Conservation (phyloP, 1,140 invertebrate genomes). For the Diorhabda carinulata region DNA sequence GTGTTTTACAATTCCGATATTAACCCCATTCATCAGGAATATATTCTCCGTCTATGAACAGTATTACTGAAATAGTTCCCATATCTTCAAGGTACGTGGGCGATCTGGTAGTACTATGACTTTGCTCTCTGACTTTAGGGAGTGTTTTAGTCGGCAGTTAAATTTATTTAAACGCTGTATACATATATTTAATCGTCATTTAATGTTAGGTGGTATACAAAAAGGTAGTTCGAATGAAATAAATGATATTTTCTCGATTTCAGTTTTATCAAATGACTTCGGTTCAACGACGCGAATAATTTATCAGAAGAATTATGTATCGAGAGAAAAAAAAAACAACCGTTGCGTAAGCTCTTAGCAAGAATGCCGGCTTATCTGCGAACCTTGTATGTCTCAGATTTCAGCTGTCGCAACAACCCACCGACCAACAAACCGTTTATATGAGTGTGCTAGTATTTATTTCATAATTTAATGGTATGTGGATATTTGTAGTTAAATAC, state of each 20-base stretch:
- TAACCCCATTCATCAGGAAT: neutral
- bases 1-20: no score
- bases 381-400: no score
- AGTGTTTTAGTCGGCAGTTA: slow-evolving; percentile 18
- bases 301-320: no score
- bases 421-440: neutral
- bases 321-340: no score
- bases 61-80: neutral
- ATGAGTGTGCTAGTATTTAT: neutral
- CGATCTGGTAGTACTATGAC: slow-evolving; percentile 25
- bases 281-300: no score
- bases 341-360: no score
- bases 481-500: neutral
- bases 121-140: slow-evolving; percentile 25
- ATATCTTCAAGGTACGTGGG: slow-evolving; percentile 20
- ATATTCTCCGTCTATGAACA: neutral
- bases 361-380: no score
- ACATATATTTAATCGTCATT: neutral
- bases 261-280: no score
- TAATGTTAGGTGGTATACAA: neutral
- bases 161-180: slow-evolving; percentile 5
- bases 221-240: no score
- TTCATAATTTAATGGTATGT: neutral
- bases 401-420: neutral
- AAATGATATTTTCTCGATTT: no score